Conservation (phyloP, 2,888 invertebrate species). For the Taenaris catops region DNA sequence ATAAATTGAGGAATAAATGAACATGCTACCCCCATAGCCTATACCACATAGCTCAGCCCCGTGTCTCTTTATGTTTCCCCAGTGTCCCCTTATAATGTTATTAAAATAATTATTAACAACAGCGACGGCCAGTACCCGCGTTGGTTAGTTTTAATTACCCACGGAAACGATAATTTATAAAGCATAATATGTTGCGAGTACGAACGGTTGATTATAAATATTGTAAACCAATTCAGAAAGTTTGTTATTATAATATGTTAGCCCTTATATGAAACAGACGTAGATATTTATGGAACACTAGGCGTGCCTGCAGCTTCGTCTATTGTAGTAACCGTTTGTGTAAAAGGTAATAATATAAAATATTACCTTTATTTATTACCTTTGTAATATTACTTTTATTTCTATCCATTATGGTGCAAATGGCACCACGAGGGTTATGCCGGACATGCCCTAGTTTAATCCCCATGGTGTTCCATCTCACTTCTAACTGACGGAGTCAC, state of each 20-base stretch:
- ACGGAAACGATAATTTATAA: slow-evolving; percentile 57
- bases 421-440: too few relatives aligned
- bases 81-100: slow-evolving; percentile 51
- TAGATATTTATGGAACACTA: background rate
- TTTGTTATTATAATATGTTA: background rate
- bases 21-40: slow-evolving; percentile 33
- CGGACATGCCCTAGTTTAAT: too few relatives aligned
- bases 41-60: slow-evolving; percentile 33
- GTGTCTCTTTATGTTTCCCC: slow-evolving; percentile 48
- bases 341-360: too few relatives aligned
- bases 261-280: background rate
- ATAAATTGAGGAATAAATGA: slow-evolving; percentile 28
- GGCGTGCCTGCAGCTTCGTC: too few relatives aligned
- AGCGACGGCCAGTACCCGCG: slow-evolving; percentile 37
- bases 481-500: too few relatives aligned
- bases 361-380: too few relatives aligned
- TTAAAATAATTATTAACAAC: slow-evolving; percentile 54
- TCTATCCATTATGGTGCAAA: too few relatives aligned
- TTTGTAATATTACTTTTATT: too few relatives aligned
- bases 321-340: too few relatives aligned
- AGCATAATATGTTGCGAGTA: slow-evolving; percentile 37
- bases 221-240: slow-evolving; percentile 25
- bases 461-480: too few relatives aligned
- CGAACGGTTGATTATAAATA: slow-evolving; percentile 26
- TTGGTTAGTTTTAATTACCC: slow-evolving; percentile 64